phyloP scores from a whole-genome alignment of 2,797 vertebrate species.

The Benthosema pterotum region DNA sequence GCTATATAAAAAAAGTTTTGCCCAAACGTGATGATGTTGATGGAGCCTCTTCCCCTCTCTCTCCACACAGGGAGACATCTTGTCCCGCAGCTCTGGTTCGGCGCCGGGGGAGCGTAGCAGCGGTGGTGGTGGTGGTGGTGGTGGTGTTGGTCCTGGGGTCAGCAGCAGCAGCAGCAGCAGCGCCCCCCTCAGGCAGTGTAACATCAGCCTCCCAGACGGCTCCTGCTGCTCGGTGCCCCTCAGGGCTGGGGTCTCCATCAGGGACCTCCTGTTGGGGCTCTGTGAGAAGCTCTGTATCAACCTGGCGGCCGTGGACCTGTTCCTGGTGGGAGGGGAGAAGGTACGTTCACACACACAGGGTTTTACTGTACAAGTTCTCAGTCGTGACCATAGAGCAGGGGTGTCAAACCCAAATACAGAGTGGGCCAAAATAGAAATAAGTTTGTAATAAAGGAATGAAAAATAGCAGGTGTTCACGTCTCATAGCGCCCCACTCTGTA shows the following conservation, averaged over 20 bases:
- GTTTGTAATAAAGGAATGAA: no score
- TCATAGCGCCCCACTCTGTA: no score
- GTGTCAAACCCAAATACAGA: no score
- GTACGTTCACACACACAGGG: slow-evolving; percentile 77
- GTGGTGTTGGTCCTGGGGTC: no score
- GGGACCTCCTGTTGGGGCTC: slow-evolving; percentile 90
- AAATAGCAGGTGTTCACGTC: no score
- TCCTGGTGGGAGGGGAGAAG: slow-evolving; percentile 96
- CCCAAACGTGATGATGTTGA: no score
- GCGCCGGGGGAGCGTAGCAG: slow-evolving; percentile 77
- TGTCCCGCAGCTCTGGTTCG: slow-evolving; percentile 74
- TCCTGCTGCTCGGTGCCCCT: slow-evolving; percentile 87
- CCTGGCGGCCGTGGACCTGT: slow-evolving; percentile 94
- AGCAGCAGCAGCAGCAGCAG: slow-evolving; percentile 39
- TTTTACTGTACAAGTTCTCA: no score
- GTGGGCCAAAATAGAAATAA: no score
- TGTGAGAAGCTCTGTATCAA: slow-evolving; percentile 94
- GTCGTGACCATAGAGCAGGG: no score
- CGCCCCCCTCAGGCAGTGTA: slow-evolving; percentile 86
- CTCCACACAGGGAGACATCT: slow-evolving; percentile 79
- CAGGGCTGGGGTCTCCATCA: slow-evolving; percentile 88
- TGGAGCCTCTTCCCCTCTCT: no score
- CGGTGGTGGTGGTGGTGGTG: not conserved
- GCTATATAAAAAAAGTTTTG: no score
- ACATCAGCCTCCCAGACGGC: slow-evolving; percentile 90